phyloP scores from a whole-genome alignment of 2,113 vertebrate species.

The Phodopus roborovskii region DNA sequence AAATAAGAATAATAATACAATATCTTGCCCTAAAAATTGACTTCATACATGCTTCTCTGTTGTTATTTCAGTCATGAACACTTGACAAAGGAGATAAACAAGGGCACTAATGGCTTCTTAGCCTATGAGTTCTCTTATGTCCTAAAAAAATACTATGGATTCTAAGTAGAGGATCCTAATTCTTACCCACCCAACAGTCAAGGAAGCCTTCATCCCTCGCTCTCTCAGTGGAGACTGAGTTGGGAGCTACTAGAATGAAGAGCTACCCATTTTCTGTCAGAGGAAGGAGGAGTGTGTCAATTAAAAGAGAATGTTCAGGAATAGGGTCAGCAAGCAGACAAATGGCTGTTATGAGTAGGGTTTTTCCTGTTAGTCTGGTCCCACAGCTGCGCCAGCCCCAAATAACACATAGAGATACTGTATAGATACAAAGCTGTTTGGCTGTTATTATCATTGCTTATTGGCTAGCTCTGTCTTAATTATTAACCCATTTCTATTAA shows the following conservation, averaged over 20 bases:
- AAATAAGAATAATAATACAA: neutral
- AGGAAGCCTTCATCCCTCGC: rapidly evolving
- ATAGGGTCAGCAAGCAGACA: neutral
- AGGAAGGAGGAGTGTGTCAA: rapidly evolving
- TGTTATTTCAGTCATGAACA: neutral
- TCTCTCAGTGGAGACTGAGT: neutral
- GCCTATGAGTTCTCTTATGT: neutral
- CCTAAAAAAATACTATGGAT: neutral
- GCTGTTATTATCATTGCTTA: too few relatives aligned
- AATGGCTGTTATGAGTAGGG: too few relatives aligned
- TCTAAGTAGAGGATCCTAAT: neutral
- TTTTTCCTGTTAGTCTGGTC: too few relatives aligned
- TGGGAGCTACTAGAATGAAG: neutral
- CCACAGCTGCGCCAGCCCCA: too few relatives aligned
- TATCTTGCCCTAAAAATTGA: neutral
- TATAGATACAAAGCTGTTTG: too few relatives aligned
- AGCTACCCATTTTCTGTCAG: rapidly evolving
- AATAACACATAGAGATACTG: too few relatives aligned
- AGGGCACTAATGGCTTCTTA: neutral
- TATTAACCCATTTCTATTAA: too few relatives aligned
- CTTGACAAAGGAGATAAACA: too few relatives aligned
- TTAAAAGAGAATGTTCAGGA: neutral
- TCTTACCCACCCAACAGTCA: neutral
- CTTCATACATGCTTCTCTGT: neutral
- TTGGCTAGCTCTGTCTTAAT: too few relatives aligned